Evolutionary conservation across 1,140 invertebrate species (phyloP), one percentile per base, ranked within the genome.

Genomic region (Camponotus vicinus): DNA sequence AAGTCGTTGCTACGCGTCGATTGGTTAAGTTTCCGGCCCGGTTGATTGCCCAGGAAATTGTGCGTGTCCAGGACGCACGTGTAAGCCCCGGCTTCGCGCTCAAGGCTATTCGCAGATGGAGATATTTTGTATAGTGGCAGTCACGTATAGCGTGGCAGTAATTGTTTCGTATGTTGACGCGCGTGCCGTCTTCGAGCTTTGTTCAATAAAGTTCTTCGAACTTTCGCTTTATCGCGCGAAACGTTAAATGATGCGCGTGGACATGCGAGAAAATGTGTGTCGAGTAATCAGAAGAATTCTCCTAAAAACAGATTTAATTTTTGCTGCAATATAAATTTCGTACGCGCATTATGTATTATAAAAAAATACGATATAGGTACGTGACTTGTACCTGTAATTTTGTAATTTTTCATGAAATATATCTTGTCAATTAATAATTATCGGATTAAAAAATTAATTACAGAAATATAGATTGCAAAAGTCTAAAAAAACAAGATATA

Each of bases 41-140:
- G 86, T 89, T 92, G 92, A 93, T 93, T 93, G 87, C 88, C 87
- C 90, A 92, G 92, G 92, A 93, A 93, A 93, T 93, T 92, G 92
- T 93, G 91, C 92, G 92, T 93, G 88, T 86, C 69, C 86, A 73
- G 86, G 55, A 75, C 69, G 82, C 87, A 80, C 64, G 85, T 88
- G 73, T 85, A 45, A 69, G 37, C 18, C 52, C 52, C 49, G 37
- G 70, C 45, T 55, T 18, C 63, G 71, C 61, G 79, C 79, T 86
- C 63, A 85, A 80, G 86, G 88, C 76, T 84, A 84, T 88, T 83
- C 88, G 70, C 83, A 77, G 75, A 86, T 82, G 84, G 66, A 84
- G 76, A 87, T 87, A 88, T 86, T 88, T 78, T 64, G 27, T 52
- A 42, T 77, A 77, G 59, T 3, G 15, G 71, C 82, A 76, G 78